Evolutionary conservation across 2,797 vertebrate species (phyloP).

Genomic region (Novumbra hubbsi): DNA sequence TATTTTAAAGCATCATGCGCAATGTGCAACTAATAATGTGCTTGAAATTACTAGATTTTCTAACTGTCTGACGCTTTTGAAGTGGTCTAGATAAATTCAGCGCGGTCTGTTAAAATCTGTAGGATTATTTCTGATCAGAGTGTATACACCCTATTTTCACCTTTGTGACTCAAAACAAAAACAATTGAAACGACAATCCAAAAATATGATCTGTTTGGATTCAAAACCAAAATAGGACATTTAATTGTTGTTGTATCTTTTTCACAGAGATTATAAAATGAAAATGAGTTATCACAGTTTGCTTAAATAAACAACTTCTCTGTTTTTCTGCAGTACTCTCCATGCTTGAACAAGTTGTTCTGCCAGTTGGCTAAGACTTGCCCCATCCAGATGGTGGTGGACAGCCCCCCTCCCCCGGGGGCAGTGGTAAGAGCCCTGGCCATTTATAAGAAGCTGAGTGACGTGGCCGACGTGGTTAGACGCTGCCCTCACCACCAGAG

Average conservation of each 20-base stretch:
- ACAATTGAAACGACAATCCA: too few relatives aligned
- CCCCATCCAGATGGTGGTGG: constrained; percentile 65
- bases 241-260: too few relatives aligned
- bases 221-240: too few relatives aligned
- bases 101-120: not conserved
- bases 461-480: constrained; percentile 74
- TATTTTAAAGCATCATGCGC: too few relatives aligned
- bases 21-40: not conserved
- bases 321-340: constrained; percentile 62
- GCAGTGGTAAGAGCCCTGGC: constrained; percentile 68
- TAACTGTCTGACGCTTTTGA: not conserved
- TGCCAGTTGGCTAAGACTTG: constrained; percentile 78
- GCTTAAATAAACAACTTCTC: not conserved
- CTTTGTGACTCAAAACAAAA: not conserved
- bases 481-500: constrained; percentile 78
- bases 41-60: not conserved
- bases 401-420: constrained; percentile 45
- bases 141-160: not conserved
- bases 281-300: too few relatives aligned
- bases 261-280: too few relatives aligned
- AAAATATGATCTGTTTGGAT: too few relatives aligned
- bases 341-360: constrained; percentile 73
- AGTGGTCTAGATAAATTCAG: not conserved
- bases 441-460: constrained; percentile 75
- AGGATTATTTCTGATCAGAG: too few relatives aligned